Conservation (phyloP, 2,888 invertebrate species). For the Strigamia maritima region DNA sequence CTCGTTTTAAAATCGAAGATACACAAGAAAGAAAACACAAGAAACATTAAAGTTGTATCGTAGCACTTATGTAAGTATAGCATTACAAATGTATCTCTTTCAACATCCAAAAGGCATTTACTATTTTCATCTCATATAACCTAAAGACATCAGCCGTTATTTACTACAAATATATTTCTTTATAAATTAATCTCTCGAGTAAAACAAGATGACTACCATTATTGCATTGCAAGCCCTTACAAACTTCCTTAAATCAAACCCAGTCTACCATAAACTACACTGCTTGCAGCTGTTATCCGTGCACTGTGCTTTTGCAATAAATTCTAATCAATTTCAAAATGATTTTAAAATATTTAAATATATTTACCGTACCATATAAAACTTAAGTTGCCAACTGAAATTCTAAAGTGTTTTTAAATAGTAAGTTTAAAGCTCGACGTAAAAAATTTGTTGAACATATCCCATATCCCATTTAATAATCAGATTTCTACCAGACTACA, state of each 20-base stretch:
- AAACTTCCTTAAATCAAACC: not conserved
- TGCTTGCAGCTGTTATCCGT: slow-evolving; percentile 2
- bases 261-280: slow-evolving; percentile 6
- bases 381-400: not conserved
- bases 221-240: not conserved
- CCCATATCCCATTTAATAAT: no score
- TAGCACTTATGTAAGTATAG: not conserved
- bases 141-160: no score
- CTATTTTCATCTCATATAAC: not conserved
- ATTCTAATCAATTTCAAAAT: not conserved
- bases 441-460: no score
- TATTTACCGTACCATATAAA: not conserved
- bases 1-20: no score
- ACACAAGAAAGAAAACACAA: no score
- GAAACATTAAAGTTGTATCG: no score
- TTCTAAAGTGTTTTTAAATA: no score
- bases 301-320: slow-evolving; percentile 4
- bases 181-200: not conserved
- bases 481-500: no score
- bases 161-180: not conserved
- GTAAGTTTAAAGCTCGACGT: no score
- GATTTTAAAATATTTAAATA: slow-evolving; percentile 5
- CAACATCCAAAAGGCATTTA: not conserved
- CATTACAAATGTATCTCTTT: not conserved
- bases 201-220: not conserved